phyloP scores from a whole-genome alignment of 2,113 vertebrate species.

The Sarotherodon lohbergeri region DNA sequence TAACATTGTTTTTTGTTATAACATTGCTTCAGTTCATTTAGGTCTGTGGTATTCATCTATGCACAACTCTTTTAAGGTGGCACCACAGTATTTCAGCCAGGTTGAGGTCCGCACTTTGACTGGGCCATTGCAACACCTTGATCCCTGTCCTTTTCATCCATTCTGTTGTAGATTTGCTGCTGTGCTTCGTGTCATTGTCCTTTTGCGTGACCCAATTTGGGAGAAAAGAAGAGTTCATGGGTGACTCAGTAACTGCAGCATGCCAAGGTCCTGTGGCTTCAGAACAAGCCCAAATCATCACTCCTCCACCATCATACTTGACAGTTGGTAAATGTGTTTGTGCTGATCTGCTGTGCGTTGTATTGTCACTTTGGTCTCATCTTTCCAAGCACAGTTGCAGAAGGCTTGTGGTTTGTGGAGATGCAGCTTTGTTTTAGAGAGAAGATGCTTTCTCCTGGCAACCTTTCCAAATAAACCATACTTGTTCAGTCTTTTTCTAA shows the following conservation, averaged over 20 bases:
- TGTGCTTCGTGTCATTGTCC: neutral
- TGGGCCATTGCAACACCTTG: neutral
- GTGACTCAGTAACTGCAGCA: neutral
- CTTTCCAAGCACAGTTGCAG: neutral
- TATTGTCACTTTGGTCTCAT: neutral
- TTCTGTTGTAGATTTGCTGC: neutral
- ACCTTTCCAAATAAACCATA: neutral
- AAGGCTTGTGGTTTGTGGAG: neutral
- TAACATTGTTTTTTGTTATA: neutral
- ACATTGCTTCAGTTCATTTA: neutral
- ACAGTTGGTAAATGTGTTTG: neutral
- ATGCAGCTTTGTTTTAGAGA: neutral
- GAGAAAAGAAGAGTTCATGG: neutral
- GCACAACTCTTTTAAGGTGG: neutral
- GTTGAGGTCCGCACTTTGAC: neutral
- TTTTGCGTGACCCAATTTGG: neutral
- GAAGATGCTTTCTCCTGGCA: neutral
- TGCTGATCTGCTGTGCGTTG: neutral
- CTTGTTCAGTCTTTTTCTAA: neutral
- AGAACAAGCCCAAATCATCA: neutral
- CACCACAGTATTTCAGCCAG: neutral
- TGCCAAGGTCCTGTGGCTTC: neutral
- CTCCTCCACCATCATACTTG: neutral
- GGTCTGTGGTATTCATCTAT: neutral
- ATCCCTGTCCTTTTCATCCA: neutral